These are phyloP conservation scores for Hydrochoerus hydrochaeris DNA, from an alignment of 2,113 vertebrate genomes.

Conservation along the genomic window DNA sequence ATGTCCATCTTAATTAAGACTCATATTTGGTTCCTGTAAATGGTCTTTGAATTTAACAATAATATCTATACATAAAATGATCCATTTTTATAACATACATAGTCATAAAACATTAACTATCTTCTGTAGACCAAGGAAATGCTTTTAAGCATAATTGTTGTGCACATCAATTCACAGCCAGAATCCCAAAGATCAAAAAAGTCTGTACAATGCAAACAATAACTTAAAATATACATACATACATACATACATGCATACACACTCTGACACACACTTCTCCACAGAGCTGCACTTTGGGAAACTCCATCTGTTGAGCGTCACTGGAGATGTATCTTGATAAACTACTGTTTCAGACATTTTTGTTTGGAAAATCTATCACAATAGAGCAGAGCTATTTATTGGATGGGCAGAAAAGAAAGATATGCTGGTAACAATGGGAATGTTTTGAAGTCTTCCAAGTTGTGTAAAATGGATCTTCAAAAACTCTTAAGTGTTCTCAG, in stretches of 20 bases:
- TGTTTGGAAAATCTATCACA: slow-evolving; percentile 80
- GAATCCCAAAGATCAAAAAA: slow-evolving; percentile 80
- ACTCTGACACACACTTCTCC: slow-evolving; percentile 72
- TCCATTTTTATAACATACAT: slow-evolving; percentile 80
- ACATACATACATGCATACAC: slow-evolving; percentile 59
- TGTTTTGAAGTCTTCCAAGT: slow-evolving; percentile 81
- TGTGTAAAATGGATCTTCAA: slow-evolving; percentile 82
- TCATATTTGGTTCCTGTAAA: slow-evolving; percentile 81
- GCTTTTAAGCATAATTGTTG: slow-evolving; percentile 82
- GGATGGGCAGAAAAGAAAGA: slow-evolving; percentile 82
- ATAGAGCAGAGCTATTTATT: slow-evolving; percentile 83
- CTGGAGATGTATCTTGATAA: slow-evolving; percentile 77
- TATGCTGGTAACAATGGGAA: slow-evolving; percentile 81
- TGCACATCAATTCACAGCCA: slow-evolving; percentile 84
- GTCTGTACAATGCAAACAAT: slow-evolving; percentile 82
- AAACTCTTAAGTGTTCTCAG: slow-evolving; percentile 84
- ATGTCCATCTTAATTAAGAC: slow-evolving; percentile 75
- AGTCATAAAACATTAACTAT: slow-evolving; percentile 81
- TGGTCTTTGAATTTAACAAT: slow-evolving; percentile 82
- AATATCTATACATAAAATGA: slow-evolving; percentile 83
- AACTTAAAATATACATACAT: slow-evolving; percentile 81
- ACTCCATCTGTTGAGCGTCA: slow-evolving; percentile 79
- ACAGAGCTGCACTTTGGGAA: slow-evolving; percentile 83
- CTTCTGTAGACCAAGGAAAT: slow-evolving; percentile 77
- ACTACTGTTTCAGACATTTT: slow-evolving; percentile 79